Evolutionary conservation across 2,797 vertebrate species (phyloP).

Genomic region (Pogoniulus pusillus): DNA sequence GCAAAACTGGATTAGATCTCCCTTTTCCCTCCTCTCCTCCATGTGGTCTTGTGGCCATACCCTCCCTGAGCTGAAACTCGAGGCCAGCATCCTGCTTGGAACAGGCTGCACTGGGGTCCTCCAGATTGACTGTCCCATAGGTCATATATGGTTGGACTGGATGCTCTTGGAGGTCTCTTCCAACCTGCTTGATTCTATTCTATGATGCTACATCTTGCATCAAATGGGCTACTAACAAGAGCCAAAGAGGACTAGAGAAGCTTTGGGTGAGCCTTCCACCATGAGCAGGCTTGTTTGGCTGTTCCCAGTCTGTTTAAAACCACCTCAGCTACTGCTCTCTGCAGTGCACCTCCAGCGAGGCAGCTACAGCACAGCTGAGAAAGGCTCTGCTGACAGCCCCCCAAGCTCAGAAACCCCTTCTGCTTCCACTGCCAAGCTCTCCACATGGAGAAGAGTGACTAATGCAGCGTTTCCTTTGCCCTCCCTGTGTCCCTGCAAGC

Average conservation of each 20-base stretch:
- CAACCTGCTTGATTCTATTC: too few species aligned
- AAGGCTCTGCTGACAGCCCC: neutral
- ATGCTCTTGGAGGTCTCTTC: too few species aligned
- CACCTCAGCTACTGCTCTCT: neutral
- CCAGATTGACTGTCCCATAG: neutral
- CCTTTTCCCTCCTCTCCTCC: neutral
- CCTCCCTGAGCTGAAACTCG: neutral
- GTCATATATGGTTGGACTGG: too few species aligned
- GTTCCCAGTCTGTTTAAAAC: neutral
- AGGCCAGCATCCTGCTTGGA: neutral
- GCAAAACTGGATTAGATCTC: neutral
- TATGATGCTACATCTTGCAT: too few species aligned
- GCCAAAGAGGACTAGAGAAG: neutral
- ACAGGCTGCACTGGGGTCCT: neutral
- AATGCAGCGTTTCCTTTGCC: neutral
- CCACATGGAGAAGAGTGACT: neutral
- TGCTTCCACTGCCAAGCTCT: neutral
- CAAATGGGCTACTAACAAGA: neutral
- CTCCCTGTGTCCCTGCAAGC: accelerated
- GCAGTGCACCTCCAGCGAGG: accelerated
- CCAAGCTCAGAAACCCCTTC: neutral
- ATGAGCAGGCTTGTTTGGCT: neutral
- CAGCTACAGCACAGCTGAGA: neutral
- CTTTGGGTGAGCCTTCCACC: neutral
- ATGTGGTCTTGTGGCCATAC: neutral